These are phyloP conservation scores for Cataglyphis altisquamis DNA, from an alignment of 2,888 invertebrate genomes.

Conservation along the genomic window DNA sequence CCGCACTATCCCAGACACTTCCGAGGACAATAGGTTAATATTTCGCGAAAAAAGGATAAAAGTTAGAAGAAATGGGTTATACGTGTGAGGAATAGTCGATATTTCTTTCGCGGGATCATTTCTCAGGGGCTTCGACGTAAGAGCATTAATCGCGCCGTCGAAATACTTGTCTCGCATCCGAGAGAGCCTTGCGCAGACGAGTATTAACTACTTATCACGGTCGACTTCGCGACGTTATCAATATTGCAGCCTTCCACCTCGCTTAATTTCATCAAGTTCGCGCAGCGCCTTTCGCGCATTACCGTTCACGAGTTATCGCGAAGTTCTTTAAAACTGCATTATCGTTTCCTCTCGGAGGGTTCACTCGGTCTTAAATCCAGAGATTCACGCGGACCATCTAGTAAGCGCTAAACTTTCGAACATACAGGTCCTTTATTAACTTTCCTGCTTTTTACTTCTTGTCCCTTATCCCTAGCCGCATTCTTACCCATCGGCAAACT, in stretches of 20 bases:
- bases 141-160: conserved; percentile 62
- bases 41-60: conserved; percentile 36
- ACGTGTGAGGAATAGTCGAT: conserved; percentile 55
- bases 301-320: conserved; percentile 52
- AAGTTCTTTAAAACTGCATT: conserved; percentile 70
- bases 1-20: conserved; percentile 45
- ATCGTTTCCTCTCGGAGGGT: conserved; percentile 61
- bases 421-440: conserved; percentile 67
- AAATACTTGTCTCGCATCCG: conserved; percentile 13
- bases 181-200: background rate
- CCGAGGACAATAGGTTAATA: conserved; percentile 68
- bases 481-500: conserved; percentile 38
- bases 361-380: conserved; percentile 64
- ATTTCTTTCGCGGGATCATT: conserved; percentile 48
- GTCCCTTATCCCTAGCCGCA: background rate
- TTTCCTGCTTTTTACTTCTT: conserved; percentile 41
- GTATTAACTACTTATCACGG: conserved; percentile 46
- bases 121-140: conserved; percentile 40
- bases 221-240: conserved; percentile 61
- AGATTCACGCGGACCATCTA: conserved; percentile 67
- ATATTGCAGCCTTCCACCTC: conserved; percentile 44
- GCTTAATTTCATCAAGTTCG: conserved; percentile 60
- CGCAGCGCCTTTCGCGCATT: conserved; percentile 13
- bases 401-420: conserved; percentile 69
- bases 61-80: conserved; percentile 51